Evolutionary conservation across 2,113 vertebrate genomes (phyloP).

Genomic region (Motacilla alba): DNA sequence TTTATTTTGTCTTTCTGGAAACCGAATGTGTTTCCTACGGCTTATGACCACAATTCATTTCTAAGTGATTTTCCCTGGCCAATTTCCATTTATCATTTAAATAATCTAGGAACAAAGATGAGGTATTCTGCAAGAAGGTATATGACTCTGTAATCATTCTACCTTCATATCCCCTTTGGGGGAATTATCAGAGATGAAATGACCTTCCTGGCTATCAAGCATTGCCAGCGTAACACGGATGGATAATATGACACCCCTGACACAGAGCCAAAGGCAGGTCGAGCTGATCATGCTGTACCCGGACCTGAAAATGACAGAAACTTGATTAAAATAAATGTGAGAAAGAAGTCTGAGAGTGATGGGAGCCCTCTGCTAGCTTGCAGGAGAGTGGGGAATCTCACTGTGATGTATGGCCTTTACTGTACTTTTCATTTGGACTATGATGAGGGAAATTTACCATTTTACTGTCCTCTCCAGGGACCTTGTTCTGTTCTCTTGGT

Average conservation of each 20-base stretch:
- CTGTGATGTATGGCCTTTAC: not conserved
- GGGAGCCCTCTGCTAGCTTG: not conserved
- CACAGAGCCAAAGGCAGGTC: constrained; percentile 49
- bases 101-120: constrained; percentile 62
- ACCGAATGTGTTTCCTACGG: constrained; percentile 27
- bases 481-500: not conserved
- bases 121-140: constrained; percentile 32
- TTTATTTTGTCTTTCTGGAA: constrained; percentile 61
- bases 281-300: constrained; percentile 7
- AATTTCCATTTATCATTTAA: constrained; percentile 64
- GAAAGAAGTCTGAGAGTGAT: constrained; percentile 36
- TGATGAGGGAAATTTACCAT: constrained; percentile 17
- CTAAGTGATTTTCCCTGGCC: constrained; percentile 42
- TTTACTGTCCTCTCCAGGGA: not conserved
- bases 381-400: not conserved
- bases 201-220: constrained; percentile 50
- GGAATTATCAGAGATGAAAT: constrained; percentile 51
- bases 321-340: constrained; percentile 62
- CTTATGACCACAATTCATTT: constrained; percentile 51
- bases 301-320: constrained; percentile 29
- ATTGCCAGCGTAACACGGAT: constrained; percentile 3
- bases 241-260: constrained; percentile 53
- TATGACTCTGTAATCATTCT: constrained; percentile 53
- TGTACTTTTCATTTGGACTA: constrained; percentile 7
- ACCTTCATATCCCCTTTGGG: constrained; percentile 49